Evolutionary conservation across 35 echinoderm and acorn worm species (phyloP).

Genomic region (Diadema setosum): DNA sequence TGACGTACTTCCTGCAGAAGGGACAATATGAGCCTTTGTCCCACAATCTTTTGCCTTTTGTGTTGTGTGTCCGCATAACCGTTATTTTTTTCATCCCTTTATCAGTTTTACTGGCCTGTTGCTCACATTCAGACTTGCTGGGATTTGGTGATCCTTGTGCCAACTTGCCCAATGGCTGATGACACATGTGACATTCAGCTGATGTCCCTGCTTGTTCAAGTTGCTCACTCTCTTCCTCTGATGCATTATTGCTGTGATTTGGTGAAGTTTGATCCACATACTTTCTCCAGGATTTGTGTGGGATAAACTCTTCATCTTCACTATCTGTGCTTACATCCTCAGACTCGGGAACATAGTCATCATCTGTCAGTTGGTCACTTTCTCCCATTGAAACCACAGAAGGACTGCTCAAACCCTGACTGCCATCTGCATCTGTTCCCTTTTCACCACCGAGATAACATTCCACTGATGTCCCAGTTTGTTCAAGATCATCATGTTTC

Average conservation of each 20-base stretch:
- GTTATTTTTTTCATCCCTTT: constrained; percentile 18
- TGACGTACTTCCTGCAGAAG: constrained; percentile 32
- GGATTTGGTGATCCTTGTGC: not conserved
- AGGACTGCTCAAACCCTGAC: not conserved
- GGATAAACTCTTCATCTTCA: not conserved
- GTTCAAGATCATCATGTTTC: no score
- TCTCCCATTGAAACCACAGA: not conserved
- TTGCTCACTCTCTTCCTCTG: not conserved
- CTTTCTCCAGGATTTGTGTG: not conserved
- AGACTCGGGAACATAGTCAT: not conserved
- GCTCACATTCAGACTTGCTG: not conserved
- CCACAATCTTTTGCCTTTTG: constrained; percentile 30
- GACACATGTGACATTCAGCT: constrained; percentile 6
- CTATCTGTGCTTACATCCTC: not conserved
- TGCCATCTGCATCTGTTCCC: constrained; percentile 6
- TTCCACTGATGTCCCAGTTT: no score
- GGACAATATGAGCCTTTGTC: constrained; percentile 58
- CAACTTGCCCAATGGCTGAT: not conserved
- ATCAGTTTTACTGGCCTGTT: constrained; percentile 1
- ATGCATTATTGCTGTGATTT: not conserved
- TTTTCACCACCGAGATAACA: no score
- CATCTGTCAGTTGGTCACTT: not conserved
- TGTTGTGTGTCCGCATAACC: constrained; percentile 17
- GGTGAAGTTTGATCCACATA: not conserved
- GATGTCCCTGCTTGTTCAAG: not conserved